phyloP scores from a whole-genome alignment of 1,140 invertebrate genomes.

The Diprion similis region DNA sequence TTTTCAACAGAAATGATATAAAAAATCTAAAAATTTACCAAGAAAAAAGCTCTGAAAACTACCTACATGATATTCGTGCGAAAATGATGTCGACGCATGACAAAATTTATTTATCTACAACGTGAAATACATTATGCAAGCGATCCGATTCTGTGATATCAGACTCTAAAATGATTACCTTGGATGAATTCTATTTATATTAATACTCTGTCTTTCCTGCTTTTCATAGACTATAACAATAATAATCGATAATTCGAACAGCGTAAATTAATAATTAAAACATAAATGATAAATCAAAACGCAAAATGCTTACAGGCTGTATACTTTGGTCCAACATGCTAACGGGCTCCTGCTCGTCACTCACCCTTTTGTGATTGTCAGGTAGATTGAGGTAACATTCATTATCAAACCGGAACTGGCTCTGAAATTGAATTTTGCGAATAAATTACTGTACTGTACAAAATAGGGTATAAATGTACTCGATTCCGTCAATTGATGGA shows the following conservation, averaged over 20 bases:
- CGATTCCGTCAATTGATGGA: too few relatives aligned
- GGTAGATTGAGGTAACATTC: slow-evolving; percentile 95
- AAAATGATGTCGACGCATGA: too few relatives aligned
- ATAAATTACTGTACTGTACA: not conserved
- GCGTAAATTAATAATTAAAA: slow-evolving; percentile 45
- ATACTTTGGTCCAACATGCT: slow-evolving; percentile 65
- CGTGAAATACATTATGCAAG: too few relatives aligned
- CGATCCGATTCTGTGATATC: too few relatives aligned
- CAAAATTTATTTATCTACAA: too few relatives aligned
- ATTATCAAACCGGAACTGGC: slow-evolving; percentile 98
- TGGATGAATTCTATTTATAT: not conserved
- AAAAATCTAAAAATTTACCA: too few relatives aligned
- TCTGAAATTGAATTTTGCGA: slow-evolving; percentile 66
- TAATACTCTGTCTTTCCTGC: not conserved
- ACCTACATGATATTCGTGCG: too few relatives aligned
- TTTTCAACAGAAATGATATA: too few relatives aligned
- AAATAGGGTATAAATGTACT: too few relatives aligned
- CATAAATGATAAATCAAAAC: slow-evolving; percentile 58
- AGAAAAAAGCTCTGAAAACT: too few relatives aligned
- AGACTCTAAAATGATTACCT: not conserved
- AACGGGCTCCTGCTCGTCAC: slow-evolving; percentile 66
- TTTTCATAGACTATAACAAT: slow-evolving; percentile 20
- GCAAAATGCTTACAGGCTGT: slow-evolving; percentile 66
- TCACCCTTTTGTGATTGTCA: slow-evolving; percentile 95
- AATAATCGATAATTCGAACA: slow-evolving; percentile 19